These are phyloP conservation scores for Dromius quadrimaculatus DNA, from an alignment of 2,888 invertebrate genomes.

Conservation along the genomic window DNA sequence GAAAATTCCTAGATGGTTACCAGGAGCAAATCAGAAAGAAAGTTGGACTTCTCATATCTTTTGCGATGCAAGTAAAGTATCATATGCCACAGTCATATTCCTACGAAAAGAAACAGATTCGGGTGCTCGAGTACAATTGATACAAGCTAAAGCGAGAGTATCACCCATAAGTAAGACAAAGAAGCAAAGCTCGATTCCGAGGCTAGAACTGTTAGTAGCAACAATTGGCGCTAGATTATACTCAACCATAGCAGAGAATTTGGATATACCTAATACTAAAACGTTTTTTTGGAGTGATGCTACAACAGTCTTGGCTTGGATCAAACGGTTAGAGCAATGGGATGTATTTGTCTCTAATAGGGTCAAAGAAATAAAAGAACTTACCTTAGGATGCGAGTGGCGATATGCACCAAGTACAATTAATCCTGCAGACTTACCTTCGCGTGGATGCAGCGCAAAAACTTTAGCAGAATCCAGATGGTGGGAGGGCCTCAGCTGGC, in stretches of 20 bases:
- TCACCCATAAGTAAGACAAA: slow-evolving; percentile 52
- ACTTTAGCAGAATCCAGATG: slow-evolving; percentile 57
- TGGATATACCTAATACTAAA: slow-evolving; percentile 32
- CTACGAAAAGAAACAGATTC: not conserved
- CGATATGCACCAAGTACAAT: slow-evolving; percentile 57
- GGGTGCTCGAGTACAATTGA: slow-evolving; percentile 55
- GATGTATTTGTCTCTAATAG: slow-evolving; percentile 58
- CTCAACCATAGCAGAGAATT: slow-evolving; percentile 23
- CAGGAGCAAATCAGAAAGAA: not conserved
- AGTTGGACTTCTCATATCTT: not conserved
- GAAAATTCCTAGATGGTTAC: not conserved
- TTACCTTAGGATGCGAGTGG: slow-evolving; percentile 55
- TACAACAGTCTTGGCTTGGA: slow-evolving; percentile 57
- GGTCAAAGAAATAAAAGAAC: slow-evolving; percentile 56
- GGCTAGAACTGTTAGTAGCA: slow-evolving; percentile 60
- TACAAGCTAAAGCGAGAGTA: slow-evolving; percentile 58
- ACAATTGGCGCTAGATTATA: slow-evolving; percentile 57
- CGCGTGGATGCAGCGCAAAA: slow-evolving; percentile 57
- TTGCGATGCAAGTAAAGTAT: slow-evolving; percentile 1
- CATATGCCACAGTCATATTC: not conserved
- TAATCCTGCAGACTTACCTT: slow-evolving; percentile 60
- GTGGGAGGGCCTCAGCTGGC: slow-evolving; percentile 60
- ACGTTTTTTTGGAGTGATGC: slow-evolving; percentile 57
- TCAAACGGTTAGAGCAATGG: slow-evolving; percentile 55
- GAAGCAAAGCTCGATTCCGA: slow-evolving; percentile 57